Evolutionary conservation across 2,113 vertebrate species (phyloP).

Genomic region (Phocoena phocoena): DNA sequence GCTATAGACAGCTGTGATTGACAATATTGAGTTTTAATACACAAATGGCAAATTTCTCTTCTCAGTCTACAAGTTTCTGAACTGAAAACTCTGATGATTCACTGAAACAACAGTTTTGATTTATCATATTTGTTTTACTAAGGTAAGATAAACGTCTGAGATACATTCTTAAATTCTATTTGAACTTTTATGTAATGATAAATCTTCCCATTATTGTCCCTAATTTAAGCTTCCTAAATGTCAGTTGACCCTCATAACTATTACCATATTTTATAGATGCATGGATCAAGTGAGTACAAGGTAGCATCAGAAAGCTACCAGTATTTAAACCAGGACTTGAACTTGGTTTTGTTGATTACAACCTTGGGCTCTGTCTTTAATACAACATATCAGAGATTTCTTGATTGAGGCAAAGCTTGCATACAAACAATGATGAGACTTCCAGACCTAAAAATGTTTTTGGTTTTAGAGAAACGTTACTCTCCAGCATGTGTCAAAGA

Average conservation of each 20-base stretch:
- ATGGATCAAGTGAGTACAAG: neutral
- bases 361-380: neutral
- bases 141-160: neutral
- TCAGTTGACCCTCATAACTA: neutral
- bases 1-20: neutral
- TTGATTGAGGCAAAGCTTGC: neutral
- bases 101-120: neutral
- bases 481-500: neutral
- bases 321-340: neutral
- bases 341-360: neutral
- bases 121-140: neutral
- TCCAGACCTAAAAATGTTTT: neutral
- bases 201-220: neutral
- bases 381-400: neutral
- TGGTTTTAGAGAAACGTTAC: neutral
- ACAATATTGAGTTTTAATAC: neutral
- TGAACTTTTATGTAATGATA: neutral
- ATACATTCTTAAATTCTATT: neutral
- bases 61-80: neutral
- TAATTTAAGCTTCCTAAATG: neutral
- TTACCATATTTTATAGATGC: neutral
- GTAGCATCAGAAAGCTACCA: neutral
- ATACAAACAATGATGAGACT: neutral
- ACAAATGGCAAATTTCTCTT: neutral
- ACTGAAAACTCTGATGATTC: neutral